Base-by-base conservation (phyloP, 2,113 vertebrate species). In the Gasterosteus aculeatus region DNA sequence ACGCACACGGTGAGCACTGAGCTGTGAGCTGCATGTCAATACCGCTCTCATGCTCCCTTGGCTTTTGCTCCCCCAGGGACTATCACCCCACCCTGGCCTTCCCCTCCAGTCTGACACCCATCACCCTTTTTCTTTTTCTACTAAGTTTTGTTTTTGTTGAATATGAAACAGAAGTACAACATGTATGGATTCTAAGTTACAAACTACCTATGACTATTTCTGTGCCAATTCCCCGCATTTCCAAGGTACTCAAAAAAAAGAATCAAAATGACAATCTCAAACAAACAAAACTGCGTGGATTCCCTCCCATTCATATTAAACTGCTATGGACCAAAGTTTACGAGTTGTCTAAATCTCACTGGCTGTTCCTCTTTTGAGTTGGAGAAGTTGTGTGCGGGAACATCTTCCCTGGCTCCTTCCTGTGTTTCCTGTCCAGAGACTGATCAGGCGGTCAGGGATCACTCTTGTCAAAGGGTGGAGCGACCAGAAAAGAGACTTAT, bases 381-480 rank as follows among this genome's bases (percentile, higher is more conserved):
- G 83, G 66, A 91, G 89, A 91, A 91, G 87, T 85, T 89, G 69
- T 73, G 69, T 70, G 79, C 82, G 78, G 64, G 86, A 85, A 78
- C 69, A 64, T 89, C 83, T 88, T 83, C 77, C 80, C 46, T 51
- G 73, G 83, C 80, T 91, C 72, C 84, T 91, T 91, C 89, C 88
- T 89, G 83, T 89, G 88, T 86, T 90, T 95, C 95, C 93, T 94
- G 91, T 94, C 94, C 93, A 94, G 93, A 94, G 78, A 72, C 93
- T 92, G 75, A 84, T 92, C 89, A 94, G 85, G 85, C 81, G 81
- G 86, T 87, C 87, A 90, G 75, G 89, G 89, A 94, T 93, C 80
- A 85, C 49, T 82, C 80, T 76, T 86, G 85, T 86, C 86, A 82
- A 76, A 77, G 80, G 82, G 72, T 80, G 79, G 70, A 78, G 60